Evolutionary conservation across 1,140 invertebrate genomes (phyloP).

Genomic region (Andrena cerasifolii): DNA sequence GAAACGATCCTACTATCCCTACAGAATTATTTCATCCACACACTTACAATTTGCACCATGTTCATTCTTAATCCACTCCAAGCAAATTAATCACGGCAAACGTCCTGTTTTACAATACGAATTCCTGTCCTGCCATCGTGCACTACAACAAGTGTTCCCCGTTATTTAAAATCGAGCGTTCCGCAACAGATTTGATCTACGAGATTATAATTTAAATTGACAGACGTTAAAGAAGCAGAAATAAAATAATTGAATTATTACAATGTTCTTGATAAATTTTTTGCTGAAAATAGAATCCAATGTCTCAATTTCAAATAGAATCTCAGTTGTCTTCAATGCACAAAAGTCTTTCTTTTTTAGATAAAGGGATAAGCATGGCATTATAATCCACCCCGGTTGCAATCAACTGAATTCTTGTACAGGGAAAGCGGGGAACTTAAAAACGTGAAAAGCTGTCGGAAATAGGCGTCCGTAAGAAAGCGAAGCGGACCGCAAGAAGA

Average conservation of each 20-base stretch:
- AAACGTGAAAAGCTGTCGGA: conserved; percentile 31
- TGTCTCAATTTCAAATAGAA: too few relatives aligned
- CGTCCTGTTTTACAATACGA: background rate
- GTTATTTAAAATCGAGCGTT: background rate
- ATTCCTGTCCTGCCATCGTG: background rate
- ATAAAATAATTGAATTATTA: background rate
- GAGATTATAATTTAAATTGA: too few relatives aligned
- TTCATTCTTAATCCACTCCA: background rate
- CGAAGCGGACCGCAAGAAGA: conserved; percentile 58
- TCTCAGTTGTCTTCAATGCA: too few relatives aligned
- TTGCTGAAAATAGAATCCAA: too few relatives aligned
- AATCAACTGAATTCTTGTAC: background rate
- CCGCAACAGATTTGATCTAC: background rate
- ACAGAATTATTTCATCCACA: background rate
- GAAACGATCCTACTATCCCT: background rate
- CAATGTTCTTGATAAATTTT: too few relatives aligned
- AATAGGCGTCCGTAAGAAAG: conserved; percentile 52
- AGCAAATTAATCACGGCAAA: background rate
- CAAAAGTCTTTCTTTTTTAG: too few relatives aligned
- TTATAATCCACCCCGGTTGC: too few relatives aligned
- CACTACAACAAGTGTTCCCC: background rate
- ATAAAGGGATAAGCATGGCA: too few relatives aligned
- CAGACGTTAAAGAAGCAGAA: too few relatives aligned
- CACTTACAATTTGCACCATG: background rate
- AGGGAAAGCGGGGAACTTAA: background rate